Base-by-base conservation (phyloP, 2,113 vertebrate genomes). In the Chauna torquata region DNA sequence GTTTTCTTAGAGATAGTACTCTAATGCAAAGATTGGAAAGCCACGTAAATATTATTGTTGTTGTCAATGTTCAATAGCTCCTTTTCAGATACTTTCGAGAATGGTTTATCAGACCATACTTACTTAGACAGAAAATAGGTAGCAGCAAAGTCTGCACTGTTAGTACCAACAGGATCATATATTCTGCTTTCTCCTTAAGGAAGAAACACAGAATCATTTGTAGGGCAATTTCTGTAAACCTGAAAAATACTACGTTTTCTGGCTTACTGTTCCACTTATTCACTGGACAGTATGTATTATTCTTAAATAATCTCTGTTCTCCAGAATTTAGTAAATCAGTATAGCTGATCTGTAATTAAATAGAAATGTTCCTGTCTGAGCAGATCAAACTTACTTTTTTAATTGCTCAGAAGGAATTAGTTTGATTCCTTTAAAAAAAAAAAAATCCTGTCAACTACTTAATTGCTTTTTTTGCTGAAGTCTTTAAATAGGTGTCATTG, bases 391-490 rank as follows among this genome's bases (percentile, higher is more conserved):
- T 80, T 75, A 81, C 59, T 64, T 88, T 90, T 92, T 95, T 88
- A 94, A 93, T 91, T 94, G 65, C 61, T 87, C 44, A 94, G 23
- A 88, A 94, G 44, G 44, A 92, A 84, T 82, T 79, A 50, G 17
- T 84, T 88, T 84, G 52, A 91, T 72, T 78, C 32, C 40, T 81
- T 49, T 11, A 16, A 44, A 72, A 70, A 52, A 68, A 65, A 49
- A 78, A 82, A 86, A 54, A 30, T 47, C 62, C 24, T 91, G 52
- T 93, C 65, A 79, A 24, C 49, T 91, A 75, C 40, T 92, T 94
- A 96, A 93, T 93, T 94, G 77, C 27, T 78, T 96, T 95, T 76
- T 92, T 84, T 23, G 2, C 19, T 79, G 40, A 76, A 91, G n/a
- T 49, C 40, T 94, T 88, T 86, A 93, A 94, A 90, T 79, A 82